Percentiles rank a stretch among this genome's conserved stretches.
These are phyloP conservation scores for Ladona fulva DNA, from an alignment of 1,140 invertebrate genomes.

Conservation along the genomic window DNA sequence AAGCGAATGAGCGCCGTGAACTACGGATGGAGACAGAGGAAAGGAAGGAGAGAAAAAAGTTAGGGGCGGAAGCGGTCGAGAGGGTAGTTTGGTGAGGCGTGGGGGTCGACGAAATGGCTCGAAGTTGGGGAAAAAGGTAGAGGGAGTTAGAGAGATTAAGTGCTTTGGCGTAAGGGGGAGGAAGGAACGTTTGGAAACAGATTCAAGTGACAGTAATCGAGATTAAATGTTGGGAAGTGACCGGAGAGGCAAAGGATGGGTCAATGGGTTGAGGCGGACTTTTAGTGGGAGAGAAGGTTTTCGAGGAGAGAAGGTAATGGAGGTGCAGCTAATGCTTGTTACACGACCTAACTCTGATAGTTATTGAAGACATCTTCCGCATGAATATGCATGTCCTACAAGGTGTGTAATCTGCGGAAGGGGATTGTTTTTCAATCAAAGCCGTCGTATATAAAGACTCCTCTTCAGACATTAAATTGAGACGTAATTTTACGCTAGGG, in stretches of 20 bases:
- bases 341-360: no score
- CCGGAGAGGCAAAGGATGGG: background rate
- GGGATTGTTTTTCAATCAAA: no score
- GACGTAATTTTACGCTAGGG: no score
- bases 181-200: background rate
- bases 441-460: no score
- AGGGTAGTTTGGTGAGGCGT: background rate
- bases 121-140: no score
- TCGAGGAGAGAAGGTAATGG: background rate
- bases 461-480: no score
- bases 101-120: no score
- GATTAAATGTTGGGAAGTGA: background rate
- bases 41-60: background rate
- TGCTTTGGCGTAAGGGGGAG: background rate
- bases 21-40: background rate
- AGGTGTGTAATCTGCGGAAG: no score
- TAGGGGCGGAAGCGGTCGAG: background rate
- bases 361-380: no score
- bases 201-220: constrained; percentile 6
- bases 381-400: no score
- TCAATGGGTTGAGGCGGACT: background rate
- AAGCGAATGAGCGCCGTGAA: background rate
- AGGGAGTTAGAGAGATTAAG: background rate
- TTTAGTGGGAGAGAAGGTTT: background rate
- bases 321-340: background rate